phyloP scores from a whole-genome alignment of 2,113 vertebrate species.

The Anas platyrhynchos region DNA sequence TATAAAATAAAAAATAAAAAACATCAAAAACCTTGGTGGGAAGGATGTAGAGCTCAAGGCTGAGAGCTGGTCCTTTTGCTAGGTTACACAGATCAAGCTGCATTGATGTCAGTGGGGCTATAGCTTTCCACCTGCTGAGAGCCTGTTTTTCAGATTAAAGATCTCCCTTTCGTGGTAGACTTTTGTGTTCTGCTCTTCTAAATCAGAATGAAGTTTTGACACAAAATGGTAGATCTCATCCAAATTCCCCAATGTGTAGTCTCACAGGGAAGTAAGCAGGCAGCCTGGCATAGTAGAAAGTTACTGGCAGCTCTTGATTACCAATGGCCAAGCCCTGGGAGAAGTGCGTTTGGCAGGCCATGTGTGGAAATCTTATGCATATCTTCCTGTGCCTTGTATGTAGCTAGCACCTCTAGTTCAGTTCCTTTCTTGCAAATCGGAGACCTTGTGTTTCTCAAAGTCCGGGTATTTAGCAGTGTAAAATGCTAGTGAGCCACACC shows the following conservation, averaged over 20 bases:
- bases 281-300: neutral
- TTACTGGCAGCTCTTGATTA: neutral
- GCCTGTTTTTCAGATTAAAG: neutral
- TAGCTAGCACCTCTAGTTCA: neutral
- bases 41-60: neutral
- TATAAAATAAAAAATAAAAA: too few species aligned
- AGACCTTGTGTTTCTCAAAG: neutral
- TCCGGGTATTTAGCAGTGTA: neutral
- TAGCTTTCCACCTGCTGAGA: neutral
- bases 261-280: neutral
- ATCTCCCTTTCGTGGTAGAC: neutral
- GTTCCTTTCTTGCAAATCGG: neutral
- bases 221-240: neutral
- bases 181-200: neutral
- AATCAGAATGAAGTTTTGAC: neutral
- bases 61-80: neutral
- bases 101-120: neutral
- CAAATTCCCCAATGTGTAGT: neutral
- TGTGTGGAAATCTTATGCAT: neutral
- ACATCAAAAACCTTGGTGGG: neutral
- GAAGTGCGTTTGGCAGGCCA: neutral
- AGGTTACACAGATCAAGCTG: neutral
- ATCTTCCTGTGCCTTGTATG: neutral
- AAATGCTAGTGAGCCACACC: neutral
- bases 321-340: neutral